These are phyloP conservation scores for Chrysemys picta DNA, from an alignment of 2,113 vertebrate genomes.

Conservation along the genomic window DNA sequence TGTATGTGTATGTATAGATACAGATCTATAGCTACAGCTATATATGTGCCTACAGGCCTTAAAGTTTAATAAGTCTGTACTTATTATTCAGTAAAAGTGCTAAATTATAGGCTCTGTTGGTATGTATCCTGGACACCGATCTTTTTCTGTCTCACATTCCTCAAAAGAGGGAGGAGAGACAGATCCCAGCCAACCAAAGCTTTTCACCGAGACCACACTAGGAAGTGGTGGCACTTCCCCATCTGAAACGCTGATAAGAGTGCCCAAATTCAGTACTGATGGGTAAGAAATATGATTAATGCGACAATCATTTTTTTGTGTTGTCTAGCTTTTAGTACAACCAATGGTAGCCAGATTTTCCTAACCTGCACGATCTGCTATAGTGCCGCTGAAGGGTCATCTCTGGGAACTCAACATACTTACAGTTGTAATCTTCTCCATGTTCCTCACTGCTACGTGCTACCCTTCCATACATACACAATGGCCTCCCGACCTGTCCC, in stretches of 20 bases:
- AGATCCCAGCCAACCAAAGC: neutral
- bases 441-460: neutral
- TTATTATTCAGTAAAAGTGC: neutral
- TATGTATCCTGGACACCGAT: neutral
- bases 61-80: neutral
- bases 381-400: accelerated
- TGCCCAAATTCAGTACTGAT: neutral
- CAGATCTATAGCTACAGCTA: neutral
- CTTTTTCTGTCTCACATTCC: neutral
- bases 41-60: neutral
- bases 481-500: accelerated
- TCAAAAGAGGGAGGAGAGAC: neutral
- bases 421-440: neutral
- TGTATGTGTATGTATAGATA: neutral
- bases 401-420: neutral
- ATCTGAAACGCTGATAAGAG: neutral
- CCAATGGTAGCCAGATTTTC: neutral
- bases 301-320: neutral
- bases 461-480: neutral
- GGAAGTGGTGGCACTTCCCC: neutral
- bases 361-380: neutral
- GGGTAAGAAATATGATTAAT: neutral
- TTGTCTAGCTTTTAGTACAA: neutral
- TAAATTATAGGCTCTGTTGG: neutral
- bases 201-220: accelerated